Base-by-base conservation (phyloP, 2,888 invertebrate genomes). In the Cataglyphis cursor region DNA sequence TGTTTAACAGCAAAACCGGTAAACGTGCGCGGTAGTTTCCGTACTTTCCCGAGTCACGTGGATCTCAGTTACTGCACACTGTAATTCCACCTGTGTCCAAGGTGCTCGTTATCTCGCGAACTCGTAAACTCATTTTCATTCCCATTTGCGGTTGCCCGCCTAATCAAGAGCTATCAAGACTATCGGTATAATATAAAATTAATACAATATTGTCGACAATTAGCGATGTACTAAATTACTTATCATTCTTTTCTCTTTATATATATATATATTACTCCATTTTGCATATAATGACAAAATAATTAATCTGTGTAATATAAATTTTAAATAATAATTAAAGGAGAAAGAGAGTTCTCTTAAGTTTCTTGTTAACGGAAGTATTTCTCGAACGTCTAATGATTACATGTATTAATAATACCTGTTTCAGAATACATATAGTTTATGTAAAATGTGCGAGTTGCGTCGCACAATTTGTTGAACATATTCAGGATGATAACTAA, bases 11-110 rank as follows among this genome's bases (percentile, higher is more conserved):
- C 62, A 62, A 74, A 73, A 73, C 81, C 73, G 81, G 61, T 62
- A 75, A 61, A 70, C 62, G 61, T 68, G 59, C 28, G 28, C 65
- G 15, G 64, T 62, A 84, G 78, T 87, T 82, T 87, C 78, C 75
- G 82, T 78, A 87, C 87, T 88, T 88, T 88, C 88, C 81, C 85
- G 75, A 44, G 66, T 85, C 82, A 61, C 74, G 80, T 84, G 75
- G 82, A 89, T 85, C 85, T 76, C 74, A 72, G 31, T 57, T 82
- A 83, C 84, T 81, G 64, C 75, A 35, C 73, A 48, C 70, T 15
- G 54, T 81, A 86, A 87, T 84, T 44, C 28, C 54, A 44, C 24
- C 68, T 48, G 59, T 61, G 75, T 48, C 28, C 66, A 65, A 73
- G 59, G 9, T 51, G 51, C 59, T 59, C 24, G 70, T 85, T 76